Evolutionary conservation across 2,797 vertebrate genomes (phyloP), one percentile per base, ranked within the genome.

Genomic region (Micromesistius poutassou): DNA sequence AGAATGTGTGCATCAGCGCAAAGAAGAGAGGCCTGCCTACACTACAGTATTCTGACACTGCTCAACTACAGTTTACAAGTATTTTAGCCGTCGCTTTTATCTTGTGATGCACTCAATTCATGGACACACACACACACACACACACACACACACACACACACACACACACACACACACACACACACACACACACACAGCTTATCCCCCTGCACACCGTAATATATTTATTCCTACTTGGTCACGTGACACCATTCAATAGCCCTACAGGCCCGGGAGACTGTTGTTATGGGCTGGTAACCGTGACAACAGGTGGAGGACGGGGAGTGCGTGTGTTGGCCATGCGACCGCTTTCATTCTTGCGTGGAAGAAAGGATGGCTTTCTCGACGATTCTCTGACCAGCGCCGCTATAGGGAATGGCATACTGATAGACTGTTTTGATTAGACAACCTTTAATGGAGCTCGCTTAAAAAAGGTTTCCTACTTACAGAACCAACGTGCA

Each of bases 271-370:
- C 80, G 73, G 83, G 87, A 90, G 81, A 89, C 82, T 30, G 85
- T 91, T 87, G 88, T 91, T 87, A 91, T 82, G 87, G 85, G 36
- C 84, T 70, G 50, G 88, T 89, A 85, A 84, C 88, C 79, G 70
- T 88, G 89, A 87, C 89, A 87, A 88, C 77, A 1, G 35, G 80
- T 79, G 78, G 80, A 79, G 55, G 76, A 62, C 74, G 74, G 73
- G 22, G 31, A 78, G 74, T 74, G 78, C 38, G 76, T 77, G 73
- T 73, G 75, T 76, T 77, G 71, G 12, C 77, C 77, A 62, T 81
- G 71, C 73, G 35, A 1, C 74, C 55, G 76, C 74, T 73, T 80
- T 76, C 79, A 66, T 33, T 76, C 77, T 77, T 0, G 30, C 77
- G 79, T 5, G n/a, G 62, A 62, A 50, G 81, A 14, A 72, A 82